These are phyloP conservation scores for Rhinophrynus dorsalis DNA, from an alignment of 2,797 vertebrate species.

Conservation along the genomic window DNA sequence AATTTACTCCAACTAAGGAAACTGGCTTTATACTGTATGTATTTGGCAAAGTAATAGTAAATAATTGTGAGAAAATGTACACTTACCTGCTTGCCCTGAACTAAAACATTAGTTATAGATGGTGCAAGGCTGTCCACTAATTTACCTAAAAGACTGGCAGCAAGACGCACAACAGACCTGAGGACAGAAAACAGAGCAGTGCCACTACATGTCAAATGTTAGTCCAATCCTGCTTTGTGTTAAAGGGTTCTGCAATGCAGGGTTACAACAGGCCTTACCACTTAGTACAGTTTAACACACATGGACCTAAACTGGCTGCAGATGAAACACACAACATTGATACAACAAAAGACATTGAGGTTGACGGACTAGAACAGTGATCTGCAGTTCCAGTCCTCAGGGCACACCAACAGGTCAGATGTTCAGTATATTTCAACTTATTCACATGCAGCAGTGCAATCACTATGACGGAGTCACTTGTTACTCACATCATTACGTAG, in stretches of 20 bases:
- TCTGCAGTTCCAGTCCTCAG: too few species aligned
- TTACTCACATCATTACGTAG: too few species aligned
- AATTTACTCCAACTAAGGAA: too few species aligned
- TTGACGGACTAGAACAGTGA: too few species aligned
- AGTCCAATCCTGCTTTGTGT: slow-evolving; percentile 52
- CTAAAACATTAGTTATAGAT: slow-evolving; percentile 99
- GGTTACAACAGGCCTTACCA: background rate
- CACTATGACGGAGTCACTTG: too few species aligned
- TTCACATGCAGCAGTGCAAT: background rate
- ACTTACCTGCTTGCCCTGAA: slow-evolving; percentile 99
- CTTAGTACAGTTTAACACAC: background rate
- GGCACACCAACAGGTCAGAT: too few species aligned
- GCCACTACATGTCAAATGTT: slow-evolving; percentile 67
- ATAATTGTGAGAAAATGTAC: slow-evolving; percentile 43
- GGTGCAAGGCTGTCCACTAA: slow-evolving; percentile 99
- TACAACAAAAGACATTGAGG: too few species aligned
- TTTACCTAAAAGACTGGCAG: slow-evolving; percentile 98
- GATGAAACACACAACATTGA: too few species aligned
- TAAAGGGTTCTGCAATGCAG: too few species aligned
- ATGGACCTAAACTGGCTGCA: background rate
- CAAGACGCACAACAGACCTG: slow-evolving; percentile 97
- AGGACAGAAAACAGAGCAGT: slow-evolving; percentile 84
- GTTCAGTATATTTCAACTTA: background rate
- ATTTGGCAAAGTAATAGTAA: too few species aligned
- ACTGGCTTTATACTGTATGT: too few species aligned